Conservation (phyloP, 2,888 invertebrate genomes). For the Pristionchus japonicus region DNA sequence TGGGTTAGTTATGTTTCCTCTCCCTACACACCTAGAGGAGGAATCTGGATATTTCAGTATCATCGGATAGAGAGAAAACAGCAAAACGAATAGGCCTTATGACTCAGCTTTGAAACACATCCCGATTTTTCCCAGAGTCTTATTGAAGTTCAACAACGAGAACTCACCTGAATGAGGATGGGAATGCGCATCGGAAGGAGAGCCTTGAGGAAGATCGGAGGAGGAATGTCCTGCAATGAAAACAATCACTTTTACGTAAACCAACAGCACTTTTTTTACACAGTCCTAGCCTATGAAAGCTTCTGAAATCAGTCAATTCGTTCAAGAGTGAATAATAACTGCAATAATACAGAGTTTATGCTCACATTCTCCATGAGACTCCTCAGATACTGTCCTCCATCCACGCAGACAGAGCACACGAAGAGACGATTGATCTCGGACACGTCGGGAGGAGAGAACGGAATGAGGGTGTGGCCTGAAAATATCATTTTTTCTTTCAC, state of each 20-base stretch:
- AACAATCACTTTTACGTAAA: neutral
- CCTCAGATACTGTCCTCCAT: constrained; percentile 64
- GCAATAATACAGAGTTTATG: neutral
- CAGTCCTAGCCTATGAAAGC: too few species aligned
- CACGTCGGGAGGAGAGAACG: constrained; percentile 63
- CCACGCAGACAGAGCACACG: constrained; percentile 63
- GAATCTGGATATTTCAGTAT: too few species aligned
- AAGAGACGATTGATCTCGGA: constrained; percentile 59
- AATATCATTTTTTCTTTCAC: too few species aligned
- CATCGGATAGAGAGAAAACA: too few species aligned
- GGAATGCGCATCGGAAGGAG: constrained; percentile 41
- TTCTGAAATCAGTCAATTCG: neutral
- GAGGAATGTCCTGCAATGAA: constrained; percentile 48
- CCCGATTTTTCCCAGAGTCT: too few species aligned
- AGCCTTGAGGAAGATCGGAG: constrained; percentile 43
- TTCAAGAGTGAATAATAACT: too few species aligned
- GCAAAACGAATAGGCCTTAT: too few species aligned
- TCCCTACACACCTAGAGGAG: too few species aligned
- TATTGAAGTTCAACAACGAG: too few species aligned
- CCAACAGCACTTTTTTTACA: too few species aligned
- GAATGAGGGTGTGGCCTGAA: constrained; percentile 64
- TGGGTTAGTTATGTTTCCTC: too few species aligned
- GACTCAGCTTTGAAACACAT: too few species aligned
- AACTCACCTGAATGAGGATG: constrained; percentile 12
- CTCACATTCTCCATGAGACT: constrained; percentile 58